Percentiles rank a stretch among this genome's conserved stretches.
Evolutionary conservation across 2,888 invertebrate genomes (phyloP).

Genomic region (Polyommatus iphigenia): DNA sequence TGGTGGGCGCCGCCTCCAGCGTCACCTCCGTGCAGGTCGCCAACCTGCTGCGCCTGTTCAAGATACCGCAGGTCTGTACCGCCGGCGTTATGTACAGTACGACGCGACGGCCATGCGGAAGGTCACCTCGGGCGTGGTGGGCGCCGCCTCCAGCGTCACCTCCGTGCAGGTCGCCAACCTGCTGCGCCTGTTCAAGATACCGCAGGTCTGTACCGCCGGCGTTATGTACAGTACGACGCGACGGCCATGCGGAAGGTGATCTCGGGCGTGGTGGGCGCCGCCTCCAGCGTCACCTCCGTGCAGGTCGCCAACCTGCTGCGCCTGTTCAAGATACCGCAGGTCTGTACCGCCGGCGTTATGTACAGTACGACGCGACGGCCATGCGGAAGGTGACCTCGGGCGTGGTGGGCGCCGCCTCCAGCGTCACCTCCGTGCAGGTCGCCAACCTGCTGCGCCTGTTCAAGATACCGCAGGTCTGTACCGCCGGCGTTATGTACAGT

Average conservation of each 20-base stretch:
- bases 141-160: constrained; percentile 89
- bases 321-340: constrained; percentile 93
- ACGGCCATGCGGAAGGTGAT: constrained; percentile 90
- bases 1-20: constrained; percentile 83
- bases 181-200: constrained; percentile 93
- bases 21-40: constrained; percentile 84
- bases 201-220: constrained; percentile 72
- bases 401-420: constrained; percentile 81
- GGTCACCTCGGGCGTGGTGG: constrained; percentile 78
- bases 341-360: constrained; percentile 39
- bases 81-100: constrained; percentile 72
- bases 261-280: constrained; percentile 66
- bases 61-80: constrained; percentile 86
- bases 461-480: constrained; percentile 87
- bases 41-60: constrained; percentile 86
- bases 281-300: constrained; percentile 92
- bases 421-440: constrained; percentile 86
- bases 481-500: constrained; percentile 63
- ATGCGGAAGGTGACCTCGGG: constrained; percentile 86
- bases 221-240: constrained; percentile 85
- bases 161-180: constrained; percentile 65
- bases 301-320: constrained; percentile 70
- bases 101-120: constrained; percentile 91
- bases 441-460: constrained; percentile 84
- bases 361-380: constrained; percentile 90